These are phyloP conservation scores for Zophobas atratus DNA, from an alignment of 1,140 invertebrate species.

Conservation along the genomic window DNA sequence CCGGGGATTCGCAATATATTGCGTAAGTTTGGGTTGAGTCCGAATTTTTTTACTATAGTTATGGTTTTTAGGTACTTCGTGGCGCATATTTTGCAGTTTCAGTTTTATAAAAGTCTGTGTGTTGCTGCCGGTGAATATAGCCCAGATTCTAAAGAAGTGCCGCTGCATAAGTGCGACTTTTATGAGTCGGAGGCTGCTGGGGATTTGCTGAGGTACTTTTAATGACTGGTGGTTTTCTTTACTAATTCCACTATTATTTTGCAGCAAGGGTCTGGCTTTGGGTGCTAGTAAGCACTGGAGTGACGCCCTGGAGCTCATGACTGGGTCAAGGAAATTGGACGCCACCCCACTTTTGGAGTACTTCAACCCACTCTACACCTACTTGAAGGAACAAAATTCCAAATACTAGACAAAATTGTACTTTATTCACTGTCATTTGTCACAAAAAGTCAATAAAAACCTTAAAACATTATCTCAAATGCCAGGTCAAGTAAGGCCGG, in stretches of 20 bases:
- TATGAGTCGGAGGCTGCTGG: constrained; percentile 86
- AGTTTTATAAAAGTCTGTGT: constrained; percentile 90
- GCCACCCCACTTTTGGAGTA: constrained; percentile 83
- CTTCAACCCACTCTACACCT: constrained; percentile 83
- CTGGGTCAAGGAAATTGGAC: constrained; percentile 82
- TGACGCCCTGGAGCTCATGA: constrained; percentile 86
- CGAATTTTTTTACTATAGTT: constrained; percentile 5
- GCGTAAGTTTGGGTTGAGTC: constrained; percentile 70
- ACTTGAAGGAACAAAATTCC: constrained; percentile 83
- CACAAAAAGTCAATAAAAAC: too few relatives aligned
- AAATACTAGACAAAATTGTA: too few relatives aligned
- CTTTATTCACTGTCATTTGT: too few relatives aligned
- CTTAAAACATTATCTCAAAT: too few relatives aligned
- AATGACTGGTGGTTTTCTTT: not conserved
- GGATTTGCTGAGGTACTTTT: constrained; percentile 74
- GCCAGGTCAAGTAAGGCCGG: too few relatives aligned
- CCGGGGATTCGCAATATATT: constrained; percentile 87
- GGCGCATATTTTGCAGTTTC: constrained; percentile 91
- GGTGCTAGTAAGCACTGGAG: constrained; percentile 88
- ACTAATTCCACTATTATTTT: constrained; percentile 46
- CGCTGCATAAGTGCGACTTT: constrained; percentile 88
- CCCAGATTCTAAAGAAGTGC: constrained; percentile 76
- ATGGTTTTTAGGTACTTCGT: constrained; percentile 83
- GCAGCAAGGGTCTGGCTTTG: constrained; percentile 82
- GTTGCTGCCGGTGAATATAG: constrained; percentile 85